Conservation (phyloP, 2,113 vertebrate species). For the Polypterus bichir region DNA sequence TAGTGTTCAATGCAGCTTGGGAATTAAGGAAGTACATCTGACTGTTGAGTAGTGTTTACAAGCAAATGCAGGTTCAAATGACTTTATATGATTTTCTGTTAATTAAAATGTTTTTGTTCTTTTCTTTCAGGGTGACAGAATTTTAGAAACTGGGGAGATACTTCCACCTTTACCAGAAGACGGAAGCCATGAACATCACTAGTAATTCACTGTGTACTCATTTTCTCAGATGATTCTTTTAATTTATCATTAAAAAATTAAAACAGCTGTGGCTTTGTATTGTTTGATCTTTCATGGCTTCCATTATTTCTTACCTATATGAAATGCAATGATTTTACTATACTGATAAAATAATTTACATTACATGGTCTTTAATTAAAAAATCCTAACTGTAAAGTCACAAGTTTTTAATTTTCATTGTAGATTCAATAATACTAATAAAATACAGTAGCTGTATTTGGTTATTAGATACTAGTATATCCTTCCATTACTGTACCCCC, state of each 20-base stretch:
- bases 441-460: no score
- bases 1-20: no score
- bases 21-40: no score
- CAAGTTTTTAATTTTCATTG: no score
- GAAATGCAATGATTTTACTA: conserved; percentile 22
- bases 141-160: conserved; percentile 72
- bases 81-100: neutral
- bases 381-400: no score
- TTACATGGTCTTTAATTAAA: conserved; percentile 20
- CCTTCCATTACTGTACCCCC: no score
- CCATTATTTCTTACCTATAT: conserved; percentile 1
- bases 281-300: conserved; percentile 6
- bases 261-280: conserved; percentile 12
- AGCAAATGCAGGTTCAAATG: neutral
- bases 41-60: no score
- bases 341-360: conserved; percentile 16
- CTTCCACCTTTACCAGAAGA: conserved; percentile 54
- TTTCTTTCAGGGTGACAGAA: conserved; percentile 61
- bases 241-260: conserved; percentile 14
- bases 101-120: conserved; percentile 9
- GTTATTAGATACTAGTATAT: no score
- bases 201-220: conserved; percentile 12
- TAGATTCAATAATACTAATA: no score
- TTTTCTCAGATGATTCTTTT: no score
- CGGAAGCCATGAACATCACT: conserved; percentile 56